phyloP scores from a whole-genome alignment of 2,888 invertebrate species.

The Pachycephus smyrnensis region DNA sequence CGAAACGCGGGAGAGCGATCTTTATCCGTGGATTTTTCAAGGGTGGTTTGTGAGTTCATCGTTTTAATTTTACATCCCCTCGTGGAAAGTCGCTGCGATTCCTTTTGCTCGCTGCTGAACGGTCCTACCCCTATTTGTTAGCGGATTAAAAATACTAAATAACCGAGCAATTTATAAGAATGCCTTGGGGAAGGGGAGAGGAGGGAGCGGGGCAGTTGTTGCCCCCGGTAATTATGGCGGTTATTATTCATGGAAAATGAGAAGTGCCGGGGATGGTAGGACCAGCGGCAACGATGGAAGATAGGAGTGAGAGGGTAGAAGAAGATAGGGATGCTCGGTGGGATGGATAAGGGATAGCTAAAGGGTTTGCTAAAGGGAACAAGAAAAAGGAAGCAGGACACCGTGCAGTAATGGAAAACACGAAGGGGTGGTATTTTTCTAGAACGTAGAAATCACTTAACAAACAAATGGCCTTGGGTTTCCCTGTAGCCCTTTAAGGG shows the following conservation, averaged over 20 bases:
- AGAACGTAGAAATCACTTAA: no score
- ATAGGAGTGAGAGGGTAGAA: conserved; percentile 5
- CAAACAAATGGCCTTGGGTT: no score
- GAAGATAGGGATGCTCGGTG: not conserved
- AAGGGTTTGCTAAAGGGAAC: no score
- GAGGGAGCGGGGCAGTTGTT: conserved; percentile 19
- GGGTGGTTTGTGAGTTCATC: not conserved
- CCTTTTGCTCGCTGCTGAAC: no score
- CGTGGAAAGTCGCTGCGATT: not conserved
- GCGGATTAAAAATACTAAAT: conserved; percentile 19
- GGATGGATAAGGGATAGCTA: no score
- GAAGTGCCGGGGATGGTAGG: conserved; percentile 11
- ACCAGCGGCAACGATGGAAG: not conserved
- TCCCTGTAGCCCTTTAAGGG: no score
- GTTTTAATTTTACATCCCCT: not conserved
- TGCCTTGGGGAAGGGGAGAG: conserved; percentile 21
- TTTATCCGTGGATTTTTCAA: no score
- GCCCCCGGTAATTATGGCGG: conserved; percentile 30
- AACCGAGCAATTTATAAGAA: conserved; percentile 30
- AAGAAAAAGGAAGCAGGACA: no score
- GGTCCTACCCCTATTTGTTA: no score
- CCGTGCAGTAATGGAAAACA: no score
- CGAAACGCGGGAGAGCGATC: no score
- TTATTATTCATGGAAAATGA: conserved; percentile 32
- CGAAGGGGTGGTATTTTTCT: no score